Evolutionary conservation across 2,888 invertebrate genomes (phyloP), one percentile per base, ranked within the genome.

Genomic region (Ischnus inquisitorius): DNA sequence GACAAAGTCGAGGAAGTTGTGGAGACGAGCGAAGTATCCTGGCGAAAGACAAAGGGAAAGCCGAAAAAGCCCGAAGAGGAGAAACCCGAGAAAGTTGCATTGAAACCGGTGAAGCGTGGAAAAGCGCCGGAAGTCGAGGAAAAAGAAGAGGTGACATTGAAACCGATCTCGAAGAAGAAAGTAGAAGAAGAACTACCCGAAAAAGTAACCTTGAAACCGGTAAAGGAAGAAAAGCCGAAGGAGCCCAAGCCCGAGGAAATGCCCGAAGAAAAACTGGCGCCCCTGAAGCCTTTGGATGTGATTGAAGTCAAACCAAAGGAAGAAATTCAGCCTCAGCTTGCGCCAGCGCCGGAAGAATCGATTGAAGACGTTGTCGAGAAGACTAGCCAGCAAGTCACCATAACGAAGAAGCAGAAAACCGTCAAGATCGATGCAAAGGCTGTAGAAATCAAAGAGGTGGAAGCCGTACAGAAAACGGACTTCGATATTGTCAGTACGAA

Each of bases 331-430:
- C 85, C 83, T 22, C 80, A 87, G 34, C 79, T 88, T 14, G 87
- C 87, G 51, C 83, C 87, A 62, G 84, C 91, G 0, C 93, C 93
- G 65, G 93, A 94, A 85, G 91, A 93, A 0, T 89, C 92, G 0
- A 14, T 64, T 68, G 93, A 94, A 83, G 94, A 94, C 87, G 86
- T 92, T 2, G 91, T 90, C 0, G 91, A 93, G 77, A 91, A 93
- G 76, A 93, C 93, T 65, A 87, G 81, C 3, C 86, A 90, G 86
- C 88, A 90, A 77, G 82, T 91, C 4, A 88, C 85, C 48, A 89
- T 91, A 41, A 87, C 87, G 34, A 91, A 91, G 67, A 88, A 82
- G 62, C 88, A 83, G 83, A 90, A 87, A 88, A 91, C 85, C 86
- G 82, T 87, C 1, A 88, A 85, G 60, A 85, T 88, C 5, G 87